phyloP scores from a whole-genome alignment of 2,888 invertebrate species.

The Scelioninae gen. 1 region DNA sequence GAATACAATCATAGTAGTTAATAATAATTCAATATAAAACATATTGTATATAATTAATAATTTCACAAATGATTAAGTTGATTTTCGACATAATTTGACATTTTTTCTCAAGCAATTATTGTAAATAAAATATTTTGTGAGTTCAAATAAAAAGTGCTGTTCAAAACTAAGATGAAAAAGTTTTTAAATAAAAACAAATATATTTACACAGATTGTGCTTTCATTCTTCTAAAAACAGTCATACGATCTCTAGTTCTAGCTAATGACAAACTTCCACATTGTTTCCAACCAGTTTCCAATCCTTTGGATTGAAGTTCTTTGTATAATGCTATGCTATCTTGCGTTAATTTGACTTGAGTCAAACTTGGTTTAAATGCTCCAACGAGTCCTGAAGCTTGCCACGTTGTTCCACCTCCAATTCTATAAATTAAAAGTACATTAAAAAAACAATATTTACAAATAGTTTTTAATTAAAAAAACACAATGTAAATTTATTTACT shows the following conservation, averaged over 20 bases:
- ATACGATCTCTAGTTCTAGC: slow-evolving; percentile 94
- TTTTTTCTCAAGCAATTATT: too few species aligned
- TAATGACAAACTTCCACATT: slow-evolving; percentile 94
- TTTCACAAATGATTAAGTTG: too few species aligned
- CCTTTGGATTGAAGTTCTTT: slow-evolving; percentile 90
- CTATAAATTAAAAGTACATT: slow-evolving; percentile 82
- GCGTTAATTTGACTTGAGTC: slow-evolving; percentile 92
- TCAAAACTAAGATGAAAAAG: too few species aligned
- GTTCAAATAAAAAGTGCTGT: too few species aligned
- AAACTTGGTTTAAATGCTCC: slow-evolving; percentile 94
- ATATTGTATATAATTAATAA: too few species aligned
- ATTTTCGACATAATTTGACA: too few species aligned
- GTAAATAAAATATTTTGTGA: too few species aligned
- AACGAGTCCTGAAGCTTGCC: slow-evolving; percentile 92
- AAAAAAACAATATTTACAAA: too few species aligned
- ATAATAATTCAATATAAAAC: too few species aligned
- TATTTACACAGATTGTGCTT: slow-evolving; percentile 92
- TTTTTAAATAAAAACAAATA: neutral
- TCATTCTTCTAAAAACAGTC: slow-evolving; percentile 92
- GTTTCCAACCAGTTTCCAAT: slow-evolving; percentile 93
- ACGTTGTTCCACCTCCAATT: slow-evolving; percentile 91
- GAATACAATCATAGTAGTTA: too few species aligned
- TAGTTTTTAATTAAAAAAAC: too few species aligned
- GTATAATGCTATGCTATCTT: slow-evolving; percentile 90
- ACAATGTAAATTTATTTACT: too few species aligned